phyloP scores from a whole-genome alignment of 2,797 vertebrate genomes.

The Clarias fuscus region DNA sequence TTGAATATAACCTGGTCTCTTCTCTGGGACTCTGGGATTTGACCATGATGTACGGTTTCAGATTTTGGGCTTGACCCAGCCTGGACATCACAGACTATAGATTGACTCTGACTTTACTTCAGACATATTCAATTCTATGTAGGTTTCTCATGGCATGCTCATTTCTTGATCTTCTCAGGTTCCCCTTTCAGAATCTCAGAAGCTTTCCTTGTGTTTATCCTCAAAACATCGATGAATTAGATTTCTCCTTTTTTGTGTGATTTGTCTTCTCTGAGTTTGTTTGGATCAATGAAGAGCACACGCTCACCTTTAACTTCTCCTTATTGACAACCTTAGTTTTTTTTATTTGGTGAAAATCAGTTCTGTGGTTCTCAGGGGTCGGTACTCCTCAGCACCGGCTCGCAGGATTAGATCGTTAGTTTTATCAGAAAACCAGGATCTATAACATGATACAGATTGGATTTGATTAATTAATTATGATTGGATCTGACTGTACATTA shows the following conservation, averaged over 20 bases:
- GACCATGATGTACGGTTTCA: too few relatives aligned
- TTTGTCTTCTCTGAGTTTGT: neutral
- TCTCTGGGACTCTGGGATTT: neutral
- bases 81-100: too few relatives aligned
- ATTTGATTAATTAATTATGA: neutral
- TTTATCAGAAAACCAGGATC: neutral
- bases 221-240: slow-evolving; percentile 12
- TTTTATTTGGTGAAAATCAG: neutral
- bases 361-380: neutral
- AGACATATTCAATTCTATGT: neutral
- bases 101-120: neutral
- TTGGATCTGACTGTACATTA: neutral
- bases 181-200: neutral
- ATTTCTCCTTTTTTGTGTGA: neutral
- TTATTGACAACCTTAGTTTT: neutral
- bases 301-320: slow-evolving; percentile 9
- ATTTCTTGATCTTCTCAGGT: neutral
- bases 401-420: too few relatives aligned
- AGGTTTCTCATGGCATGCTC: neutral
- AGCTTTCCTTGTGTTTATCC: neutral
- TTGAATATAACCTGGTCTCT: neutral
- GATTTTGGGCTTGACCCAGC: too few relatives aligned
- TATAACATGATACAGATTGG: neutral
- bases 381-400: neutral
- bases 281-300: slow-evolving; percentile 2